Evolutionary conservation across 2,797 vertebrate species (phyloP), one percentile per base, ranked within the genome.

Genomic region (Sparus aurata): DNA sequence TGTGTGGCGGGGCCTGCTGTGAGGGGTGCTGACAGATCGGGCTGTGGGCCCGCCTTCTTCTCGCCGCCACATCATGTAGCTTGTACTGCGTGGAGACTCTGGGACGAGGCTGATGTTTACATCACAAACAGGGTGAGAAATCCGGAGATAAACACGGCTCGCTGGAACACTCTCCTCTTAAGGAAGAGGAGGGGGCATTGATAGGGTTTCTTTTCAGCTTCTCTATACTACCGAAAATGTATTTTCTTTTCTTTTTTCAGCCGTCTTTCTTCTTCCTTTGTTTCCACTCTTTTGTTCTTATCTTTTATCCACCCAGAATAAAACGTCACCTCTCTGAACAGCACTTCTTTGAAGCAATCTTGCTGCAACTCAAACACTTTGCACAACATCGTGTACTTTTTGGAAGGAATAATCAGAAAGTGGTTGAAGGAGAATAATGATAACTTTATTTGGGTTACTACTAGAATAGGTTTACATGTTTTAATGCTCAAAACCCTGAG

Each of bases 101-200:
- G 67, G 68, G 79, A 81, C 54, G 34, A n/a, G 45, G 63, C 75
- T 60, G 75, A 59, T 71, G 75, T 80, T 81, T 63, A 79, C 72
- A 82, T 89, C 85, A 77, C 43, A 66, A 85, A 76, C 65, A 82
- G 84, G 69, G 75, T 81, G 75, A 79, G 77, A 84, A 55, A 85
- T 85, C 27, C 72, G 62, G 60, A 85, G 77, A 79, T 61, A 71
- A 86, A 85, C 69, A 64, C 60, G 55, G 73, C 68, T 57, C 5
- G 27, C 38, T 60, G 54, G 58, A 58, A 78, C 5, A 9, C 43
- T 66, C 22, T 20, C 17, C 41, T 60, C 67, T 57, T 64, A 5
- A 38, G 18, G n/a, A 55, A 34, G 18, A 2, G 49, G 63, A 55
- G 63, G 67, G 22, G 22, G 1, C 10, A 5, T 27, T 15, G 61